These are phyloP conservation scores for Carapus acus DNA, from an alignment of 2,797 vertebrate genomes.

Conservation along the genomic window DNA sequence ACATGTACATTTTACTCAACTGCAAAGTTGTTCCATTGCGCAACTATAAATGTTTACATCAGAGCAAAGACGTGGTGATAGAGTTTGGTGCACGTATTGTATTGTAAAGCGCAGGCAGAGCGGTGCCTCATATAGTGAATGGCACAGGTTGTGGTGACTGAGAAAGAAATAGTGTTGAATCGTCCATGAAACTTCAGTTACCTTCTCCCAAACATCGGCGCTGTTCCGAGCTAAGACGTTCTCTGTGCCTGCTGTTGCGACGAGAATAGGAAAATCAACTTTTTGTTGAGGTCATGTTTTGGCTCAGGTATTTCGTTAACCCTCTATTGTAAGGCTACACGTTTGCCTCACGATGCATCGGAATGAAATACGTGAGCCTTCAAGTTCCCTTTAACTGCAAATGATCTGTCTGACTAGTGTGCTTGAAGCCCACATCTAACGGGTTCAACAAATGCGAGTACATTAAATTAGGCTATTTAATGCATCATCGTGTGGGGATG, in stretches of 20 bases:
- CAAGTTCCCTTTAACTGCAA: neutral
- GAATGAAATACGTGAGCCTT: neutral
- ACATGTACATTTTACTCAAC: constrained; percentile 29
- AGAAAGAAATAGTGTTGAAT: constrained; percentile 8
- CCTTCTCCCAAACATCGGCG: constrained; percentile 46
- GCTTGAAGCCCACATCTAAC: no score
- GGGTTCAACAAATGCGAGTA: no score
- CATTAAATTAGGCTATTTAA: no score
- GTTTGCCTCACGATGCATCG: neutral
- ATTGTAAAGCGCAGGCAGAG: neutral
- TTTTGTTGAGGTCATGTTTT: constrained; percentile 16
- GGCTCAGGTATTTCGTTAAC: neutral
- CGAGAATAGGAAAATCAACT: constrained; percentile 11
- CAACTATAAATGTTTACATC: constrained; percentile 9
- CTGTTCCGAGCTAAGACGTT: constrained; percentile 22
- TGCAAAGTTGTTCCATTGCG: neutral
- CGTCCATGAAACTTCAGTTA: constrained; percentile 37
- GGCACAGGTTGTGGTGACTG: constrained; percentile 9
- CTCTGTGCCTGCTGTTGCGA: constrained; percentile 10
- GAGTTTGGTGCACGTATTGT: neutral
- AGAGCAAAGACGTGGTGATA: neutral
- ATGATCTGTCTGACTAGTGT: neutral
- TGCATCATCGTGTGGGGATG: no score
- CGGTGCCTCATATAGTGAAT: constrained; percentile 1
- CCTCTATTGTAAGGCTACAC: neutral